Evolutionary conservation across 2,113 vertebrate genomes (phyloP).

Genomic region (Pithys albifrons): DNA sequence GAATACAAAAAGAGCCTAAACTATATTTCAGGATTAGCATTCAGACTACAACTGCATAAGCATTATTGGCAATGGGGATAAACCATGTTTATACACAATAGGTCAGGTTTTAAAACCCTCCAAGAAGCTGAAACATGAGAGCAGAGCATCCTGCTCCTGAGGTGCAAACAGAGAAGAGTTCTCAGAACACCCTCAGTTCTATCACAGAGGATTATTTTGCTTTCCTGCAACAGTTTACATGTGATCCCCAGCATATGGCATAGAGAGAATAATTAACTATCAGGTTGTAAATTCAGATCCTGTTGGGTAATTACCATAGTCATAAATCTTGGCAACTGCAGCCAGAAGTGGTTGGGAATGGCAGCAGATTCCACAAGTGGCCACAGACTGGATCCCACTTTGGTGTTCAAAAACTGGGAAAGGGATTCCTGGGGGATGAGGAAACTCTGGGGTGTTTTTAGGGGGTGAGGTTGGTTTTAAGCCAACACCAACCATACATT

Average conservation of each 20-base stretch:
- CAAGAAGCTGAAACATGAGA: background rate
- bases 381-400: background rate
- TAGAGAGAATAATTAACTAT: background rate
- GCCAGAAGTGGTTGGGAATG: background rate
- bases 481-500: background rate
- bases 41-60: background rate
- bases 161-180: background rate
- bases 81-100: background rate
- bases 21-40: constrained; percentile 18
- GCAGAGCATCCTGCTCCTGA: background rate
- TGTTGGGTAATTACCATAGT: background rate
- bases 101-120: background rate
- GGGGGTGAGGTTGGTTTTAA: background rate
- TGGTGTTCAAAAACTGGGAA: background rate
- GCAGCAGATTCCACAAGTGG: background rate
- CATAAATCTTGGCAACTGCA: background rate
- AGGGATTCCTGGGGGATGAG: background rate
- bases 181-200: background rate
- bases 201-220: background rate
- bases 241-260: background rate
- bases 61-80: constrained; percentile 1
- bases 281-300: background rate
- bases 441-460: background rate
- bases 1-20: constrained; percentile 60
- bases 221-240: background rate